Evolutionary conservation across 2,888 invertebrate genomes (phyloP).

Genomic region (Eueremaeus valkanovi): DNA sequence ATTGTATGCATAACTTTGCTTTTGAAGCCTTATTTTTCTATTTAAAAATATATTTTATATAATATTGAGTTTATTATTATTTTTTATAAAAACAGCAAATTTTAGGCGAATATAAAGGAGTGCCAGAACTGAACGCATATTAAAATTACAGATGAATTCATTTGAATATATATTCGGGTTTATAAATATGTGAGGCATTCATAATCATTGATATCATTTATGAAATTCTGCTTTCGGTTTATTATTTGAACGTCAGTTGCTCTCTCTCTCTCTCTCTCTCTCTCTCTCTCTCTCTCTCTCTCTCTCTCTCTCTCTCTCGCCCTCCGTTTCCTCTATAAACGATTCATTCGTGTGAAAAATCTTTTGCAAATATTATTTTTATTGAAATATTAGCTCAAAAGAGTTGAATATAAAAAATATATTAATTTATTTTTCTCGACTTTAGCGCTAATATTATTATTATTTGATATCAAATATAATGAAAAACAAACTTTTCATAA

Average conservation of each 20-base stretch:
- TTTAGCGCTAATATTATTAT: neutral
- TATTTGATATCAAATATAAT: neutral
- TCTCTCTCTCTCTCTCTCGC: too few species aligned
- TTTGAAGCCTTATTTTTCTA: neutral
- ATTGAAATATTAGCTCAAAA: neutral
- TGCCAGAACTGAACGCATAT: neutral
- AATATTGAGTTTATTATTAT: conserved; percentile 3
- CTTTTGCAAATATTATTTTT: conserved; percentile 13
- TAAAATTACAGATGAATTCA: conserved; percentile 30
- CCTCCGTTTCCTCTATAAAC: too few species aligned
- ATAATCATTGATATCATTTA: neutral
- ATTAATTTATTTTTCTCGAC: conserved; percentile 1
- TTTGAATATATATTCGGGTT: conserved; percentile 24
- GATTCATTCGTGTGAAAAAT: conserved; percentile 1
- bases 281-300: too few species aligned
- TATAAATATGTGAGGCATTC: conserved; percentile 3
- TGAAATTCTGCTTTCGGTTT: neutral
- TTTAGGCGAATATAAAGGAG: too few species aligned
- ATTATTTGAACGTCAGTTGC: neutral
- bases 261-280: too few species aligned
- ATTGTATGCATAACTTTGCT: neutral
- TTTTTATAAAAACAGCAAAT: conserved; percentile 3
- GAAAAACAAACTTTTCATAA: neutral
- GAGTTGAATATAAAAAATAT: too few species aligned
- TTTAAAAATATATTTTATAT: neutral